phyloP scores from a whole-genome alignment of 35 echinoderm and acorn worm species.

The Apostichopus californicus region DNA sequence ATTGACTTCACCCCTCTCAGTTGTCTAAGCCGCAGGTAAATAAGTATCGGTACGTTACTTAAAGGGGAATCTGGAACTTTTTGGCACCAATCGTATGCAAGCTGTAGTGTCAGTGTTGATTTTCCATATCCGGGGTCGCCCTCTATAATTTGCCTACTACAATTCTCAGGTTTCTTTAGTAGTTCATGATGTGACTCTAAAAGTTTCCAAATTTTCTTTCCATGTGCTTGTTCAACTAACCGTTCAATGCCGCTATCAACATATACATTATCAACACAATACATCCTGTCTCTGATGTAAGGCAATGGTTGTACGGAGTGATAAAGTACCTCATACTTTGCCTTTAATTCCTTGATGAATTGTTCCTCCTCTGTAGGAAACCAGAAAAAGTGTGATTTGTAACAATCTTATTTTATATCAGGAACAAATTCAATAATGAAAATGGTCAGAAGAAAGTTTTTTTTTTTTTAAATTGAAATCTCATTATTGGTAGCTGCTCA shows the following conservation, averaged over 20 bases:
- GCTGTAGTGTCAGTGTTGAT: neutral
- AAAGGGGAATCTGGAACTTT: neutral
- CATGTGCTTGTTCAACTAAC: neutral
- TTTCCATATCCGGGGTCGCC: neutral
- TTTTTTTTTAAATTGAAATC: too few species aligned
- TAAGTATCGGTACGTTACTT: neutral
- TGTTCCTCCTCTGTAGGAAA: too few species aligned
- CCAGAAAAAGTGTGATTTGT: too few species aligned
- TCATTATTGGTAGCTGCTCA: too few species aligned
- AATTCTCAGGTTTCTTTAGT: neutral
- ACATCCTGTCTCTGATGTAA: slow-evolving; percentile 26
- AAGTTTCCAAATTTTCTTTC: neutral
- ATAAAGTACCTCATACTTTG: too few species aligned
- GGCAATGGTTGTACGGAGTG: slow-evolving; percentile 16
- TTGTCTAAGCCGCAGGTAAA: neutral
- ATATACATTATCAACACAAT: slow-evolving; percentile 29
- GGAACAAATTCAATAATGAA: too few species aligned
- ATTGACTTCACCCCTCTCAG: slow-evolving; percentile 1
- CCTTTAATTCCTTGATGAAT: neutral
- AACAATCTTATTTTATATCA: too few species aligned
- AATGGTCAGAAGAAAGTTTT: too few species aligned
- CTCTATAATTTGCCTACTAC: neutral
- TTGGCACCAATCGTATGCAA: neutral
- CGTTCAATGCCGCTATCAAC: neutral
- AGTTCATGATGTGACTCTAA: neutral